Base-by-base conservation (phyloP, 2,888 invertebrate genomes). In the Mythimna lalbum region DNA sequence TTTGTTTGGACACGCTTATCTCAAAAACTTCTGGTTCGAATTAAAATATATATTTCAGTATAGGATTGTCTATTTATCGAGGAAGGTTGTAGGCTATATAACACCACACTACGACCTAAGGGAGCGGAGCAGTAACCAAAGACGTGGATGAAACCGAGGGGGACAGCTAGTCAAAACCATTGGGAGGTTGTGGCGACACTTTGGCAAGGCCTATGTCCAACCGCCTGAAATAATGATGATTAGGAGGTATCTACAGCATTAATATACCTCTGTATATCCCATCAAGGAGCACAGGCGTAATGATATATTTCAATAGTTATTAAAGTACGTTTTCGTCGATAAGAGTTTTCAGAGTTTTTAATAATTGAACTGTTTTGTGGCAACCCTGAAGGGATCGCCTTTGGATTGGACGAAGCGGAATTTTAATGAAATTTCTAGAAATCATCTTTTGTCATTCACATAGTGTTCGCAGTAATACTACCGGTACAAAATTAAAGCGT, bases 381-480 rank as follows among this genome's bases (percentile, higher is more conserved):
- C 91, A 94, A 63, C 94, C 94, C 93, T 94, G 73, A 76, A 73
- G 71, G 81, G 52, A 86, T 86, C 84, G 83, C 89, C 88, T 89
- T 89, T 82, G 86, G 90, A 92, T 88, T 93, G 93, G 92, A 92
- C 92, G 93, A 92, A 90, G 93, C 90, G 92, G 92, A 94, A 94
- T 94, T 94, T 93, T 93, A 94, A 94, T 94, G 92, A 94, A 94
- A 93, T 92, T 93, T 93, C 91, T 91, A 90, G 91, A 92, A 91
- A 94, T 92, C 87, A 89, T 91, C 89, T 92, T 90, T 92, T 91
- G 89, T 90, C 76, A 85, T 88, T 76, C 85, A 87, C 84, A 89
- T 87, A 88, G 86, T 86, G 77, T 80, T 31, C 49, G 36, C 19
- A 85, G 10, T 76, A 55, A 59, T 61, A 76, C 36, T 55, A 27